Percentiles rank a stretch among this genome's conserved stretches.
These are phyloP conservation scores for Rhynchotus rufescens DNA, from an alignment of 2,797 vertebrate species.

Conservation along the genomic window DNA sequence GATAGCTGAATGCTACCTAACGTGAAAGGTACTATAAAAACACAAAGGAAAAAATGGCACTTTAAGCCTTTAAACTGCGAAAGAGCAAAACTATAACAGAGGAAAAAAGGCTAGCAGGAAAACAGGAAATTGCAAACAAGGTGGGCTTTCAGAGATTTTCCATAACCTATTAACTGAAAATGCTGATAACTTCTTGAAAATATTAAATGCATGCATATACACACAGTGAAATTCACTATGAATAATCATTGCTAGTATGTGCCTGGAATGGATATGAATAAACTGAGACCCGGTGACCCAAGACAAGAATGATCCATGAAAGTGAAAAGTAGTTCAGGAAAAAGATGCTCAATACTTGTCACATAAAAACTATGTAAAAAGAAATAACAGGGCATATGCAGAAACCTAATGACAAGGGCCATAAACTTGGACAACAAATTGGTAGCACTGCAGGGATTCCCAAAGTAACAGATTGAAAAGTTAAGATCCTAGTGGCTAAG, in stretches of 20 bases:
- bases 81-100: background rate
- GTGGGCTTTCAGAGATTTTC: background rate
- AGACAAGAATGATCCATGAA: background rate
- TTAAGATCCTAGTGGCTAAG: background rate
- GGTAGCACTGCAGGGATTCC: background rate
- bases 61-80: background rate
- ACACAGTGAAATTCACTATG: background rate
- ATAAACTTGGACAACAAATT: background rate
- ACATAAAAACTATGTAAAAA: background rate
- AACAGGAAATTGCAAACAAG: background rate
- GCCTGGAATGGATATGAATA: background rate
- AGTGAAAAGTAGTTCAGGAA: background rate
- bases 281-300: background rate
- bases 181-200: background rate
- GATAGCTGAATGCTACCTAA: background rate
- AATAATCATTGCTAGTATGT: background rate
- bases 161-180: background rate
- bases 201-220: background rate
- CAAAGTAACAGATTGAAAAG: background rate
- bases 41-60: background rate
- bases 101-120: background rate
- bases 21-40: background rate
- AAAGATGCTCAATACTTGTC: background rate
- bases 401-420: background rate
- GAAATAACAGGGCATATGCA: background rate